phyloP scores from a whole-genome alignment of 1,140 invertebrate species.

The Pectinophora gossypiella region DNA sequence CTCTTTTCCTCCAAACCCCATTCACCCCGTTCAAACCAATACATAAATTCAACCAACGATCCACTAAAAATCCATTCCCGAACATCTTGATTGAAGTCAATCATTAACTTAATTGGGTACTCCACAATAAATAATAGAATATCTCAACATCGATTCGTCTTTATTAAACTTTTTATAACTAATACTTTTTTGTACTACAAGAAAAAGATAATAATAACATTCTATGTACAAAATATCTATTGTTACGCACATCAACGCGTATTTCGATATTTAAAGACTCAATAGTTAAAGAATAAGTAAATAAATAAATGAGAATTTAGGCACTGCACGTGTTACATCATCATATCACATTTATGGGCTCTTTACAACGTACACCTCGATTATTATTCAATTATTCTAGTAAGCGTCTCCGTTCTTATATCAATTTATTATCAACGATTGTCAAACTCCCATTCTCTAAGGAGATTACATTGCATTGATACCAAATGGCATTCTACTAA shows the following conservation, averaged over 20 bases:
- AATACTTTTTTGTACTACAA: conserved; percentile 70
- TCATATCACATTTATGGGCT: conserved; percentile 67
- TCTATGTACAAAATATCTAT: conserved; percentile 60
- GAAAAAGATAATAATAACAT: conserved; percentile 57
- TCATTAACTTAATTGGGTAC: background rate
- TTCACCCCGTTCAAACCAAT: too few species aligned
- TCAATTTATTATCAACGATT: conserved; percentile 56
- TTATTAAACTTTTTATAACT: conserved; percentile 67
- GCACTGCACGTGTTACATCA: conserved; percentile 61
- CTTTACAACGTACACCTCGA: conserved; percentile 45
- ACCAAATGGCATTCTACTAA: background rate
- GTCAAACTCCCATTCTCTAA: background rate
- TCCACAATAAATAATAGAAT: conserved; percentile 25
- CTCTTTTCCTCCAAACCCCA: too few species aligned
- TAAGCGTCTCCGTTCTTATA: conserved; percentile 70
- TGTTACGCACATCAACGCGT: conserved; percentile 35
- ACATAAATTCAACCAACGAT: too few species aligned
- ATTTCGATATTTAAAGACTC: conserved; percentile 33
- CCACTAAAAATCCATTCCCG: too few species aligned
- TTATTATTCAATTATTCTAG: conserved; percentile 59
- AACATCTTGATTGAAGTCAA: too few species aligned
- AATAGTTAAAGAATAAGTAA: conserved; percentile 35
- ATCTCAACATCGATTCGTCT: conserved; percentile 67
- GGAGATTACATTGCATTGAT: background rate
- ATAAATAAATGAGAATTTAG: conserved; percentile 66